Conservation (phyloP, 2,113 vertebrate species). For the Poicephalus meyeri region DNA sequence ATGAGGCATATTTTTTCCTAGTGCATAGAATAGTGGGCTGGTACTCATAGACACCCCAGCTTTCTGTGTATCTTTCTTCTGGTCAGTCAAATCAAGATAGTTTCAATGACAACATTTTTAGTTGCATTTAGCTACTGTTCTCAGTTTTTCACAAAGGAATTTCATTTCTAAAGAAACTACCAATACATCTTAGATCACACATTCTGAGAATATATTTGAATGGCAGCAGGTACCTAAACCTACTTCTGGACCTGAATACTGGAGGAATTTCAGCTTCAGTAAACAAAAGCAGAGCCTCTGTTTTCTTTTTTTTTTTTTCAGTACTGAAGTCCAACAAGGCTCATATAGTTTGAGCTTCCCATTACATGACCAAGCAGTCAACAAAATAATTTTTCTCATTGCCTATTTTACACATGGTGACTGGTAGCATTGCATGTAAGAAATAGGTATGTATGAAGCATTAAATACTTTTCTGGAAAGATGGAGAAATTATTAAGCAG, state of each 20-base stretch:
- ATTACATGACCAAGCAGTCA: not conserved
- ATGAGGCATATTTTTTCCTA: not conserved
- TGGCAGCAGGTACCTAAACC: not conserved
- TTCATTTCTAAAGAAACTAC: not conserved
- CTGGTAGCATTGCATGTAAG: not conserved
- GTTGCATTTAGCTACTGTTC: not conserved
- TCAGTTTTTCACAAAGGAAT: not conserved
- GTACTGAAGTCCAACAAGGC: not conserved
- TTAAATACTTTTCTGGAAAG: not conserved
- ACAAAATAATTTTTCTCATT: not conserved
- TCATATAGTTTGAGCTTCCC: not conserved
- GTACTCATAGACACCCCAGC: not conserved
- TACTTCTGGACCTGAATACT: not conserved
- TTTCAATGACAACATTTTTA: not conserved
- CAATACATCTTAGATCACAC: not conserved
- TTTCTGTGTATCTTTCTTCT: not conserved
- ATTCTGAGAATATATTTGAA: not conserved
- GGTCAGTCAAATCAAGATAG: not conserved
- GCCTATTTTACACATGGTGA: rapidly evolving
- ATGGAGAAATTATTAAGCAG: not conserved
- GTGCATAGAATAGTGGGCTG: not conserved
- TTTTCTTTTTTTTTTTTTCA: not conserved
- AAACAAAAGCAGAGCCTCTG: not conserved
- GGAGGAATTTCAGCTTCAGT: not conserved
- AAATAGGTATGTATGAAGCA: not conserved